Percentiles rank a stretch among this genome's conserved stretches.
These are phyloP conservation scores for Cepaea hortensis DNA, from an alignment of 2,888 invertebrate genomes.

Conservation along the genomic window DNA sequence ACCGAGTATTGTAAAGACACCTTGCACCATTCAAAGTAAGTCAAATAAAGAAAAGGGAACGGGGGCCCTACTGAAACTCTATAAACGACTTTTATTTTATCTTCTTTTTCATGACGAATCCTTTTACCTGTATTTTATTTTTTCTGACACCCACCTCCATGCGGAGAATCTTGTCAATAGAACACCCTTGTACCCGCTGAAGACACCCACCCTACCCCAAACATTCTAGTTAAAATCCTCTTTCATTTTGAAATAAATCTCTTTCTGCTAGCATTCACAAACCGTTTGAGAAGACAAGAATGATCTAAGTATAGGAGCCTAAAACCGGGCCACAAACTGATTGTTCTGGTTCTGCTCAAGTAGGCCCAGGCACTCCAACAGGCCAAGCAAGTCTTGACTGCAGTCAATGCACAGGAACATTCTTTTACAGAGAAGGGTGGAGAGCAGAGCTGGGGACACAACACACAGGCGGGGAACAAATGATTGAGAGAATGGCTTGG, in stretches of 20 bases:
- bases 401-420: neutral
- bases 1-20: slow-evolving; percentile 1
- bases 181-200: neutral
- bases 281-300: slow-evolving; percentile 20
- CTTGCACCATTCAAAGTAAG: slow-evolving; percentile 28
- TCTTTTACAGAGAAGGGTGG: neutral
- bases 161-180: slow-evolving; percentile 5
- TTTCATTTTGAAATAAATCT: slow-evolving; percentile 31
- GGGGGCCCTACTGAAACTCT: neutral
- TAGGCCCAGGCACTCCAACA: slow-evolving; percentile 12
- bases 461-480: neutral
- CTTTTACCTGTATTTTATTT: neutral
- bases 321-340: slow-evolving; percentile 6
- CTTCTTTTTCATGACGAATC: neutral
- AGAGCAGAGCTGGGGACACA: neutral
- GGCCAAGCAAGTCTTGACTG: neutral
- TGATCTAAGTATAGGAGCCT: slow-evolving; percentile 14
- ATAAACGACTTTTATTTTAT: slow-evolving; percentile 11
- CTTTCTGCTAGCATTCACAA: slow-evolving; percentile 23
- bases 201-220: neutral
- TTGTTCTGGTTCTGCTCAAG: neutral
- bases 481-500: neutral
- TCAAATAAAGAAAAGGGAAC: slow-evolving; percentile 24
- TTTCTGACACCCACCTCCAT: neutral
- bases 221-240: slow-evolving; percentile 7